phyloP scores from a whole-genome alignment of 2,797 vertebrate genomes.

The Labroides dimidiatus region DNA sequence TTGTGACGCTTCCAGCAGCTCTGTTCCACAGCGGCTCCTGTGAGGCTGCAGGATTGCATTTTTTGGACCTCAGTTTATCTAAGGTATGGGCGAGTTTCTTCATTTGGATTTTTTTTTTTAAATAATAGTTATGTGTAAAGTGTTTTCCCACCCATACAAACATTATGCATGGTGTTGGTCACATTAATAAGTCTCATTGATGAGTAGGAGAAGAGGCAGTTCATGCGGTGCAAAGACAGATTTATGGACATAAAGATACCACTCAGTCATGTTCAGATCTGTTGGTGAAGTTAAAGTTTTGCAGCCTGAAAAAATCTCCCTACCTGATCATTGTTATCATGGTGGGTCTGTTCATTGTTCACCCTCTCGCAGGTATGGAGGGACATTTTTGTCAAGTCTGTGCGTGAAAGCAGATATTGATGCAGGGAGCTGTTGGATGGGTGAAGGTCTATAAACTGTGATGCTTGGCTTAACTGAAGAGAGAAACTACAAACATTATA shows the following conservation, averaged over 20 bases:
- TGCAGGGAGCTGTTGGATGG: constrained; percentile 42
- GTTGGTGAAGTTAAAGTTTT: too few relatives aligned
- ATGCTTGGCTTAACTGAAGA: constrained; percentile 48
- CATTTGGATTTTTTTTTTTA: too few relatives aligned
- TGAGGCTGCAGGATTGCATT: constrained; percentile 72
- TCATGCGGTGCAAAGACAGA: too few relatives aligned
- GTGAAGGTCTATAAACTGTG: constrained; percentile 48
- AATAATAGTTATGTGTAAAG: too few relatives aligned
- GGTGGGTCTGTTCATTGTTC: neutral
- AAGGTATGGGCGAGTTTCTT: constrained; percentile 70
- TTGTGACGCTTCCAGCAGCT: constrained; percentile 67
- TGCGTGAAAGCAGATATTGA: constrained; percentile 45
- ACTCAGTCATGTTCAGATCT: too few relatives aligned
- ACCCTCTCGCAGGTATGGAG: constrained; percentile 3
- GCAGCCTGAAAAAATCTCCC: too few relatives aligned
- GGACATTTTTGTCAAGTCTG: constrained; percentile 19
- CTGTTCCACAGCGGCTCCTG: constrained; percentile 52
- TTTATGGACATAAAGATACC: too few relatives aligned
- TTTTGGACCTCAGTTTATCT: constrained; percentile 65
- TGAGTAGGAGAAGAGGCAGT: too few relatives aligned
- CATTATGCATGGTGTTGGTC: too few relatives aligned
- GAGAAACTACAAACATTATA: constrained; percentile 50
- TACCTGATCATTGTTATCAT: constrained; percentile 1
- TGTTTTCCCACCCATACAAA: too few relatives aligned
- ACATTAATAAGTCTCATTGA: too few relatives aligned